A percentile compares a stretch with the other conserved stretches of the same genome.
These are phyloP conservation scores for Rhingia rostrata DNA, from an alignment of 2,888 invertebrate species.

Conservation along the genomic window DNA sequence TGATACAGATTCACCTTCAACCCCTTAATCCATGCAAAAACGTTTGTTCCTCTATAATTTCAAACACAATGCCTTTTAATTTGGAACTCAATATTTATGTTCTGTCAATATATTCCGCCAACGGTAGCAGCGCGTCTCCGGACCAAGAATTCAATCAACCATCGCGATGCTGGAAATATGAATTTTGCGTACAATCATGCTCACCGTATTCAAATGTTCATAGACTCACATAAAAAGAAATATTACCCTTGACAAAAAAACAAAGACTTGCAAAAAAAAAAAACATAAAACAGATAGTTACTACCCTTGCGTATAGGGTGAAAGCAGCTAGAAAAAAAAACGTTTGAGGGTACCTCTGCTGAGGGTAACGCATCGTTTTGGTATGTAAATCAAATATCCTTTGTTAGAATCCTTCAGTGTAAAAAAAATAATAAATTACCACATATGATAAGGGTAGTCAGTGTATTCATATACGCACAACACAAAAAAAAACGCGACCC, in stretches of 20 bases:
- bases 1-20: conserved; percentile 65
- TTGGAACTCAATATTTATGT: conserved; percentile 69
- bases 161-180: conserved; percentile 70
- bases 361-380: conserved; percentile 81
- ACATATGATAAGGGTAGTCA: conserved; percentile 78
- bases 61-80: conserved; percentile 75
- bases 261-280: conserved; percentile 58
- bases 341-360: conserved; percentile 58
- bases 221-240: conserved; percentile 69
- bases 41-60: conserved; percentile 68
- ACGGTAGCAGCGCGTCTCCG: conserved; percentile 32
- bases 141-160: conserved; percentile 68
- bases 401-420: conserved; percentile 79
- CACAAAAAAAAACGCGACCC: conserved; percentile 77
- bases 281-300: conserved; percentile 61
- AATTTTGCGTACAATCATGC: conserved; percentile 54
- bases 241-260: conserved; percentile 70
- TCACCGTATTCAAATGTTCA: conserved; percentile 71
- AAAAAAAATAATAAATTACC: conserved; percentile 82
- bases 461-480: conserved; percentile 77
- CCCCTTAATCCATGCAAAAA: conserved; percentile 41
- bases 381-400: conserved; percentile 83
- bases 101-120: conserved; percentile 52
- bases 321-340: conserved; percentile 37
- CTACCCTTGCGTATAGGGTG: conserved; percentile 54